A percentile compares a stretch with the other conserved stretches of the same genome.
Evolutionary conservation across 1,140 invertebrate genomes (phyloP).

Genomic region (Eupristina koningsbergeri): DNA sequence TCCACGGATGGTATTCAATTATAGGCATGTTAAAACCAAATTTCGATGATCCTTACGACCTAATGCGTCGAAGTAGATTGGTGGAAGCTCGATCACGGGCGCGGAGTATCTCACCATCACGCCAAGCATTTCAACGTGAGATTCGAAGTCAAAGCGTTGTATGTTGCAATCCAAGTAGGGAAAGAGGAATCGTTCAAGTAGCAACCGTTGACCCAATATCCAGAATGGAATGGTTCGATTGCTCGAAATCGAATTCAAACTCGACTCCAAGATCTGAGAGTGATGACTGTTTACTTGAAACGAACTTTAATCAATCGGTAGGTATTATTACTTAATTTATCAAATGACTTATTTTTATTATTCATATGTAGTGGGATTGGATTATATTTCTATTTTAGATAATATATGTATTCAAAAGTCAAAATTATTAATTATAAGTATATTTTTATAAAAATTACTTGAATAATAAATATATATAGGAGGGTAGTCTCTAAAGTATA

Average conservation of each 20-base stretch:
- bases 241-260: slow-evolving; percentile 7
- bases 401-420: too few species aligned
- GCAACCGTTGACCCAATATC: slow-evolving; percentile 52
- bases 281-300: slow-evolving; percentile 16
- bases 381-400: background rate
- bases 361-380: too few species aligned
- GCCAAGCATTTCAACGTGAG: slow-evolving; percentile 71
- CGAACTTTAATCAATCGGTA: slow-evolving; percentile 17
- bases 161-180: slow-evolving; percentile 62
- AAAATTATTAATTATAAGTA: too few species aligned
- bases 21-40: slow-evolving; percentile 66
- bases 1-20: background rate
- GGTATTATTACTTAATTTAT: background rate
- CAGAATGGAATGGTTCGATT: slow-evolving; percentile 67
- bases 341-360: background rate
- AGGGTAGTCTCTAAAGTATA: too few species aligned
- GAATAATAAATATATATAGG: too few species aligned
- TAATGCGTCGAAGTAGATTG: slow-evolving; percentile 83
- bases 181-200: background rate
- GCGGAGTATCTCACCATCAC: slow-evolving; percentile 76
- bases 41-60: slow-evolving; percentile 82
- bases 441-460: too few species aligned
- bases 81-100: slow-evolving; percentile 77
- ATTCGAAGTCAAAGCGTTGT: slow-evolving; percentile 74
- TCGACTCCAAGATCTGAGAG: background rate